A percentile compares a stretch with the other conserved stretches of the same genome.
phyloP scores from a whole-genome alignment of 2,888 invertebrate species.

The Heliconius ethilla region DNA sequence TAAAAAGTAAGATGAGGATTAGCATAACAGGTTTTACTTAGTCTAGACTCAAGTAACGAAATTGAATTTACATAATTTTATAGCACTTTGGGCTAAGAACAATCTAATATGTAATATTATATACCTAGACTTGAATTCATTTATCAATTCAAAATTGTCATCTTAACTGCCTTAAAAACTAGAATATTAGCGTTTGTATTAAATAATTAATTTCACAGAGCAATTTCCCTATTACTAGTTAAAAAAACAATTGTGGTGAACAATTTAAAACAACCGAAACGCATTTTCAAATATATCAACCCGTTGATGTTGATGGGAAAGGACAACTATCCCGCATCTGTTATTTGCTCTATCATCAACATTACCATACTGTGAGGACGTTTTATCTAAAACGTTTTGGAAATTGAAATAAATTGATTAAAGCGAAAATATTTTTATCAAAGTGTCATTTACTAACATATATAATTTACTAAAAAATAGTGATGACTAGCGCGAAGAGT shows the following conservation, averaged over 20 bases:
- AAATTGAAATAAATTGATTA: background rate
- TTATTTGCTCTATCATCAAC: background rate
- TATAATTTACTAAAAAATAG: too few species aligned
- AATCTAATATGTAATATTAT: too few species aligned
- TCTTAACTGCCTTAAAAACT: too few species aligned
- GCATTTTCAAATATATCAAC: background rate
- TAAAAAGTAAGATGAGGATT: background rate
- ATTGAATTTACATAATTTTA: too few species aligned
- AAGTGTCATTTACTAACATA: too few species aligned
- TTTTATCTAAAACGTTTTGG: background rate
- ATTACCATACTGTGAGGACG: background rate
- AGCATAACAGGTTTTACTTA: background rate
- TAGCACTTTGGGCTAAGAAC: too few species aligned
- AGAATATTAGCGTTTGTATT: background rate
- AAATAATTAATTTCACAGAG: background rate
- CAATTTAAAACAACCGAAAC: background rate
- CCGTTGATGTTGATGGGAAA: background rate
- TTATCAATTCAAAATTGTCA: too few species aligned
- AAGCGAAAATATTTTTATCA: too few species aligned
- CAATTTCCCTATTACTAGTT: background rate
- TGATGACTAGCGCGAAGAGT: too few species aligned
- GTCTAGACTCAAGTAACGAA: too few species aligned
- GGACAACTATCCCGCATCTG: slow-evolving; percentile 2
- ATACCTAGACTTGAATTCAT: too few species aligned
- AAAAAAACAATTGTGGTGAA: background rate